Evolutionary conservation across 2,113 vertebrate species (phyloP), one percentile per base, ranked within the genome.

Genomic region (Coracopsis vasa): DNA sequence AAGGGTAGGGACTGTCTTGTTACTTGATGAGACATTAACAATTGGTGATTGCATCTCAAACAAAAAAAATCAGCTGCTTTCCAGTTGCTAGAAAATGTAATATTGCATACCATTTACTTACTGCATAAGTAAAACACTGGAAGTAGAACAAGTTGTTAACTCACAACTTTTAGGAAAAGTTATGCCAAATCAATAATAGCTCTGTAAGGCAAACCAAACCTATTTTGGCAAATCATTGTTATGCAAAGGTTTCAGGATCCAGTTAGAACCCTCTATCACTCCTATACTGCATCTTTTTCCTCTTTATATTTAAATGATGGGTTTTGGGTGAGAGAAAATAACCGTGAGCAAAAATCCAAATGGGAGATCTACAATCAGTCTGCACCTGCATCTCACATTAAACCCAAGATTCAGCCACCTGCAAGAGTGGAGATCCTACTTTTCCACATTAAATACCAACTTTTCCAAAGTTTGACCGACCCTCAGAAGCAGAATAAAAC

Each of bases 1-100:
- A 92, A 97, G 92, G 97, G 97, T 90, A 67, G 94, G 64, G 80
- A 87, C 93, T 81, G 82, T 92, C 90, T 72, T 92, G 71, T 87
- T 97, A 97, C 91, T 94, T 96, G 97, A 93, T 82, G 94, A 98
- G 95, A 96, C 95, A 95, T 94, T 96, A 77, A 92, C 89, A 92
- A 96, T 94, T 24, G 3, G 92, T 92, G 96, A 96, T 88, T 92
- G 44, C 93, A 95, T 83, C 94, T 96, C 92, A 94, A 92, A 92
- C 23, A 80, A 81, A 89, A 90, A 90, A 62, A 35, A 60, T 81
- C 82, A 96, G 87, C 77, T 58, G 48, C 50, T 84, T 90, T 89
- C 58, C 90, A 92, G 79, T 81, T 96, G 91, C 78, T 85, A 95
- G 67, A 95, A 96, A 90, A 82, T 24, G 8, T 11, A 66, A 64